These are phyloP conservation scores for Discoglossus pictus DNA, from an alignment of 2,797 vertebrate species.

Conservation along the genomic window DNA sequence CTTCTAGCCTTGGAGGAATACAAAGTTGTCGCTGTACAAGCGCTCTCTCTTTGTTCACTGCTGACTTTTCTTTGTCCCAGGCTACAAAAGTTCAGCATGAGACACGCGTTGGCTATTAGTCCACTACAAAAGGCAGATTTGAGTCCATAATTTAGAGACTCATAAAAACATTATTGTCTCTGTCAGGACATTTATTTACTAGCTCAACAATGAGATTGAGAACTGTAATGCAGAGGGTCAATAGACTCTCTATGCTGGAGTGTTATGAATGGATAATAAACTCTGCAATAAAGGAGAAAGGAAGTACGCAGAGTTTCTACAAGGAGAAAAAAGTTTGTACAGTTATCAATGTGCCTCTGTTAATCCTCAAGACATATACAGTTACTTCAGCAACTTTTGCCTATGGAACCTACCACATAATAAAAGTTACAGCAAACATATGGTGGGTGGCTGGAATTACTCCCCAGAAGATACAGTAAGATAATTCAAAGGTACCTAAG, in stretches of 20 bases:
- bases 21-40: constrained; percentile 77
- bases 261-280: constrained; percentile 47
- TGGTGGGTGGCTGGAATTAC: too few relatives aligned
- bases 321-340: constrained; percentile 35
- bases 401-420: too few relatives aligned
- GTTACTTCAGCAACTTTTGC: too few relatives aligned
- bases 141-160: constrained; percentile 85
- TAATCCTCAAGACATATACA: background rate
- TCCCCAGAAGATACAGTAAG: too few relatives aligned
- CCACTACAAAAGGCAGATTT: constrained; percentile 83
- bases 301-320: constrained; percentile 34
- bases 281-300: constrained; percentile 24
- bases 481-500: too few relatives aligned
- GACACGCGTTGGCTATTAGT: constrained; percentile 86
- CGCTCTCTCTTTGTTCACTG: constrained; percentile 62
- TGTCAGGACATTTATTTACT: constrained; percentile 82
- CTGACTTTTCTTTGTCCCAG: constrained; percentile 68
- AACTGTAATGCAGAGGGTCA: constrained; percentile 73
- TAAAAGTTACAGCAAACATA: too few relatives aligned
- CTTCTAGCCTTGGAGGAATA: constrained; percentile 74
- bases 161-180: constrained; percentile 97
- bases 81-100: constrained; percentile 82
- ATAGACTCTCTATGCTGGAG: constrained; percentile 28
- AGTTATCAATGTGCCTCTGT: constrained; percentile 23
- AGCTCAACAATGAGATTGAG: constrained; percentile 75